These are phyloP conservation scores for Cheumatopsyche charites DNA, from an alignment of 1,140 invertebrate species.

Conservation along the genomic window DNA sequence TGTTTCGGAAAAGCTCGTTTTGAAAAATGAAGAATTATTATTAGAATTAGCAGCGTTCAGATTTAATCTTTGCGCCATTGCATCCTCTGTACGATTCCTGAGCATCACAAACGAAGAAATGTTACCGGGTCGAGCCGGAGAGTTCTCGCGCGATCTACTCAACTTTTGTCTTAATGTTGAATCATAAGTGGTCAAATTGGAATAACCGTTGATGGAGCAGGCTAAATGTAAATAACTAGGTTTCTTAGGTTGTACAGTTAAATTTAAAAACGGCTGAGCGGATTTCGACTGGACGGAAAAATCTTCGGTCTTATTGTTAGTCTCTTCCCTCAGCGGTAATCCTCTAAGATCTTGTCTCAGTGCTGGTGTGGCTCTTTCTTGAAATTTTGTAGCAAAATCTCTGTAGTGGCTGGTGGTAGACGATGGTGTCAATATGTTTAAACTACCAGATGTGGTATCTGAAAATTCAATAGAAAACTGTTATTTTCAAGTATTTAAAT, in stretches of 20 bases:
- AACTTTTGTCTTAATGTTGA: constrained; percentile 75
- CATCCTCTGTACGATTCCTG: constrained; percentile 56
- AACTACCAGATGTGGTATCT: constrained; percentile 63
- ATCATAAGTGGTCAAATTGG: constrained; percentile 82
- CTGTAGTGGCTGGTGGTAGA: constrained; percentile 64
- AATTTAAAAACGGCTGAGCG: constrained; percentile 50
- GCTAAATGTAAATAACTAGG: constrained; percentile 87
- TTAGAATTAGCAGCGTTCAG: neutral
- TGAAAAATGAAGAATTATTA: constrained; percentile 50
- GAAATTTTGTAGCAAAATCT: constrained; percentile 64
- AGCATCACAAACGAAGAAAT: constrained; percentile 39
- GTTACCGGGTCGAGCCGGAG: constrained; percentile 64
- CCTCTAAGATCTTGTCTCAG: constrained; percentile 51
- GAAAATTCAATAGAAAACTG: constrained; percentile 45
- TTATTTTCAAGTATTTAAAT: no score
- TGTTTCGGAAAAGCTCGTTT: constrained; percentile 60
- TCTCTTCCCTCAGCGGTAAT: constrained; percentile 28
- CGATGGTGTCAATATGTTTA: constrained; percentile 65
- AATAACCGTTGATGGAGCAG: constrained; percentile 89
- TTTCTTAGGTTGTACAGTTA: constrained; percentile 60
- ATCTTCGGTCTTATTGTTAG: neutral
- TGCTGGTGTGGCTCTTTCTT: constrained; percentile 57
- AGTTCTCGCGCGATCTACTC: constrained; percentile 70
- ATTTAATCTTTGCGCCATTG: constrained; percentile 43
- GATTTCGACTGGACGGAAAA: constrained; percentile 52